Percentiles rank a stretch among this genome's conserved stretches.
Evolutionary conservation across 2,113 vertebrate genomes (phyloP).

Genomic region (Chascanopsetta lugubris): DNA sequence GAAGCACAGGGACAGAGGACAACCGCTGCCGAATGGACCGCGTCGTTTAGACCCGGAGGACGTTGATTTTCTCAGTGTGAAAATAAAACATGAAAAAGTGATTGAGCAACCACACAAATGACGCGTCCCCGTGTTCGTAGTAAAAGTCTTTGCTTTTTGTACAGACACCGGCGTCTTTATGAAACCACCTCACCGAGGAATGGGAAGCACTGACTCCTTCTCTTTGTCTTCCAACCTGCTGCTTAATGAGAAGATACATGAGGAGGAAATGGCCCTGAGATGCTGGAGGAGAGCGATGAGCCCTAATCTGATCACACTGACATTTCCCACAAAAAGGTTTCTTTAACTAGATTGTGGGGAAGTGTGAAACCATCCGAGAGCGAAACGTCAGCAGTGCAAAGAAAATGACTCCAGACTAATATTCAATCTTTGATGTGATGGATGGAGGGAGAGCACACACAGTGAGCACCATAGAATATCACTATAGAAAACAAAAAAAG

Average conservation of each 20-base stretch:
- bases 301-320: constrained; percentile 70
- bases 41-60: constrained; percentile 12
- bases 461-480: neutral
- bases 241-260: constrained; percentile 13
- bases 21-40: too few species aligned
- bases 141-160: constrained; percentile 22
- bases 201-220: neutral
- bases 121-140: constrained; percentile 23
- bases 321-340: constrained; percentile 75
- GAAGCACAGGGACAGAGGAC: too few species aligned
- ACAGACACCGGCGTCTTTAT: neutral
- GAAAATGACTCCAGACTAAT: constrained; percentile 34
- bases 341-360: constrained; percentile 77
- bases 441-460: neutral
- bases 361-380: constrained; percentile 69
- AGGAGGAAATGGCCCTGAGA: constrained; percentile 42
- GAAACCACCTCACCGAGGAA: neutral
- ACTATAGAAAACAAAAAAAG: neutral
- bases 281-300: constrained; percentile 33
- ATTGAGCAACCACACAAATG: constrained; percentile 12
- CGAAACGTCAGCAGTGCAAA: constrained; percentile 51
- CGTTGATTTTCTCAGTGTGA: constrained; percentile 17
- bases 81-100: neutral
- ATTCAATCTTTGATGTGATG: constrained; percentile 37
- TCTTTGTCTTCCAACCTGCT: constrained; percentile 19